phyloP scores from a whole-genome alignment of 2,797 vertebrate genomes.

The Sebastes baramenuke region DNA sequence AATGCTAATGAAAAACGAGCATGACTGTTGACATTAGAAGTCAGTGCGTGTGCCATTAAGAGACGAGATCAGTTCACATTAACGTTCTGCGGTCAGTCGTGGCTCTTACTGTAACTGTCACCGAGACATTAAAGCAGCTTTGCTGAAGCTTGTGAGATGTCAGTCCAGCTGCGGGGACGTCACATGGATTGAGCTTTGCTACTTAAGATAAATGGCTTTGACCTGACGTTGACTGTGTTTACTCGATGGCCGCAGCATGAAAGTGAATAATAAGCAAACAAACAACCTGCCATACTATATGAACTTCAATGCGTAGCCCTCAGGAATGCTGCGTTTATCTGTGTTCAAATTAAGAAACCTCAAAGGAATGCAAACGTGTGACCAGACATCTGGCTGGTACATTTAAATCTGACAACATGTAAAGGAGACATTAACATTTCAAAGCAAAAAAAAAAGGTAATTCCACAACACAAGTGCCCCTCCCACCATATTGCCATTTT shows the following conservation, averaged over 20 bases:
- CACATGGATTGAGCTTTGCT: constrained; percentile 36
- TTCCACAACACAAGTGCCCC: constrained; percentile 21
- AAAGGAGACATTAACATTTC: constrained; percentile 54
- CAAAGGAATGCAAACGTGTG: constrained; percentile 35
- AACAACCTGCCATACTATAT: constrained; percentile 17
- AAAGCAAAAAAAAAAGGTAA: constrained; percentile 51
- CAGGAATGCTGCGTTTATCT: constrained; percentile 8
- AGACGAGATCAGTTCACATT: constrained; percentile 59
- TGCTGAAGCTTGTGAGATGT: constrained; percentile 58
- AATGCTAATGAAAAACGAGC: constrained; percentile 54
- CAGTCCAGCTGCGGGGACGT: constrained; percentile 26
- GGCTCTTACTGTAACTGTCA: constrained; percentile 57
- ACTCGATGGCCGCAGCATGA: constrained; percentile 20
- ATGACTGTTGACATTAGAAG: constrained; percentile 57
- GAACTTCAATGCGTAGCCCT: not conserved
- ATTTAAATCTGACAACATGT: constrained; percentile 37
- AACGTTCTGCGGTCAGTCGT: constrained; percentile 37
- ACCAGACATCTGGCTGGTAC: constrained; percentile 28
- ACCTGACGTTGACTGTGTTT: constrained; percentile 51
- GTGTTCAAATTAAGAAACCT: constrained; percentile 32
- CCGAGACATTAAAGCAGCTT: constrained; percentile 56
- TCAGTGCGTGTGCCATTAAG: constrained; percentile 17
- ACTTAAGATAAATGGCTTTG: constrained; percentile 56
- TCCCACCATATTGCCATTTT: constrained; percentile 43
- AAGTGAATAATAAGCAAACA: constrained; percentile 33